Conservation (phyloP, 2,797 vertebrate genomes). For the Melanogrammus aeglefinus region DNA sequence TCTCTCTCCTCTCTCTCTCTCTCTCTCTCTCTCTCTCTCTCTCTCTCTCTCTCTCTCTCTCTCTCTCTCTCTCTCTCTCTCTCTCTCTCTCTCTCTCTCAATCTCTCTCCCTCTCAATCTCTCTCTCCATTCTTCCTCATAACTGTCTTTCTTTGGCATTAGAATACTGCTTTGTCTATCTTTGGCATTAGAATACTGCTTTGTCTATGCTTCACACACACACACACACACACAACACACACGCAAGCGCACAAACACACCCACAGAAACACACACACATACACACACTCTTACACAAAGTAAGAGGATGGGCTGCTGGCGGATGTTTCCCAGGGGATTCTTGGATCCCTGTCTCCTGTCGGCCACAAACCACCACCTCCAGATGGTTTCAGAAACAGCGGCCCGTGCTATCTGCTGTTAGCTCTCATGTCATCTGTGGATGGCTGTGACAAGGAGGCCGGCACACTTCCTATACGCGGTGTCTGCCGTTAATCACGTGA, state of each 20-base stretch:
- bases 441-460: not conserved
- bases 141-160: constrained; percentile 45
- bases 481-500: too few species aligned
- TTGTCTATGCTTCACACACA: constrained; percentile 67
- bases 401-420: constrained; percentile 46
- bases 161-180: constrained; percentile 65
- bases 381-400: constrained; percentile 63
- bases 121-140: constrained; percentile 3
- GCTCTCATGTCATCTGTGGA: constrained; percentile 48
- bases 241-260: constrained; percentile 55
- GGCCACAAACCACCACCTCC: constrained; percentile 50
- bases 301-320: constrained; percentile 55
- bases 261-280: constrained; percentile 51
- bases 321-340: constrained; percentile 51
- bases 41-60: not conserved
- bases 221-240: constrained; percentile 66
- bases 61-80: constrained; percentile 6
- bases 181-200: constrained; percentile 58
- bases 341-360: constrained; percentile 54
- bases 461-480: too few species aligned
- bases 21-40: not conserved
- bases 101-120: not conserved
- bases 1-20: not conserved
- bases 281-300: constrained; percentile 54
- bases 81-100: not conserved